Evolutionary conservation across 2,888 invertebrate species (phyloP).

Genomic region (Anoplius nigerrimus): DNA sequence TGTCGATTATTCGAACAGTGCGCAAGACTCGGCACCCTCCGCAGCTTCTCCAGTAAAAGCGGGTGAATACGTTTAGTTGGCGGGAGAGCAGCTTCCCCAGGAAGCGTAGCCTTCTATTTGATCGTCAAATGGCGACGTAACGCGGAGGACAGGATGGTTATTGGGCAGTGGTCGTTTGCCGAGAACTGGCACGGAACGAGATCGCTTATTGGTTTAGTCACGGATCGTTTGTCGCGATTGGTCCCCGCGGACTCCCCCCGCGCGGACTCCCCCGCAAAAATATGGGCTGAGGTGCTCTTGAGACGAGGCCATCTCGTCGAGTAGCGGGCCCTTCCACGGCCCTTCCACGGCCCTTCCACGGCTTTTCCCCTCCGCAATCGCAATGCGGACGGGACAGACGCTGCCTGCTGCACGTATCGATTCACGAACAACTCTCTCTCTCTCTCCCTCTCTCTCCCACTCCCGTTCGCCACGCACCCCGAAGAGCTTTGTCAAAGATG

Average conservation of each 20-base stretch:
- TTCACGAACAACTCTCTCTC: neutral
- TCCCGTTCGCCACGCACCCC: too few species aligned
- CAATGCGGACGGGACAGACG: constrained; percentile 19
- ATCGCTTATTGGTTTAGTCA: constrained; percentile 67
- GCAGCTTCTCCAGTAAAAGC: constrained; percentile 4
- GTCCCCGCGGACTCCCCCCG: constrained; percentile 49
- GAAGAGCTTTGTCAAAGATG: too few species aligned
- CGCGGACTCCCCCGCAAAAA: too few species aligned
- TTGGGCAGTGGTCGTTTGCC: constrained; percentile 27
- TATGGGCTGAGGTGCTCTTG: constrained; percentile 29
- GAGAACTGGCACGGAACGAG: constrained; percentile 35
- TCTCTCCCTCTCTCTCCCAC: too few species aligned
- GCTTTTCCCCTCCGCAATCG: neutral
- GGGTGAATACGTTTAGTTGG: neutral
- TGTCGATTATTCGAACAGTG: too few species aligned
- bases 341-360: neutral
- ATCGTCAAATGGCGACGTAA: constrained; percentile 21
- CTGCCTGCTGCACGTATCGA: constrained; percentile 2
- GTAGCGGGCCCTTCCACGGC: too few species aligned
- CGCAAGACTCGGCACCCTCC: too few species aligned
- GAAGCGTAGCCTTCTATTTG: constrained; percentile 1
- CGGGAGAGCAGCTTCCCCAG: neutral
- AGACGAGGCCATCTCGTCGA: constrained; percentile 23
- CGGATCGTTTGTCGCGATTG: constrained; percentile 63
- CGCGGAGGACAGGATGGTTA: constrained; percentile 36